Base-by-base conservation (phyloP, 2,113 vertebrate genomes). In the Rhagologus leucostigma region DNA sequence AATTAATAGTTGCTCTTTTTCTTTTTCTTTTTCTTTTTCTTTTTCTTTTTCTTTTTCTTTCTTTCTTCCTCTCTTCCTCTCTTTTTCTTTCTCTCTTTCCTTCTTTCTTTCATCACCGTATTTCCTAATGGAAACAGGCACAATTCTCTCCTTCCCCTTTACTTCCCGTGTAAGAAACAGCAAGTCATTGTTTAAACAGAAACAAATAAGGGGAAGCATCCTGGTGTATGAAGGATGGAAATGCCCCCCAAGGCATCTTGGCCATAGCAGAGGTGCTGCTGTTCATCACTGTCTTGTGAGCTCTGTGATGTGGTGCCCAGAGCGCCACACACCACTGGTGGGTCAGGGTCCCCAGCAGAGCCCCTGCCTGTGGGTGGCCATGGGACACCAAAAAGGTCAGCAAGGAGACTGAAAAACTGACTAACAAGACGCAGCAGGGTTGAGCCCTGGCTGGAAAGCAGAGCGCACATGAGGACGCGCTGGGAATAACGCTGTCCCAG, bases 401-500 rank as follows among this genome's bases (percentile, higher is more conserved):
- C 63, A 47, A 80, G 41, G 26, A 81, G 75, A n/a, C 26, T 26
- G 14, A 49, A 50, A 77, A 50, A 41, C 16, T 20, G 55, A 11
- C 13, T 46, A 37, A n/a, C 3, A 76, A 21, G 59, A 41, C 30
- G 2, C 19, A 76, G 4, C 4, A 29, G 27, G 9, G n/a, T 9
- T 52, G 37, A 49, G 26, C 7, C 24, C 3, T 23, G 17, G 14
- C 35, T 59, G 53, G 37, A 55, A 76, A 49, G 53, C 52, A 49
- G 21, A 65, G 15, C 0, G 0, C 12, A 44, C n/a, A 1, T 23
- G 50, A 41, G 49, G 49, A 16, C 0, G 0, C 32, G 32, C 18
- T 75, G 52, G 69, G 52, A 92, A 39, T 0, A 39, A 41, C 1
- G 0, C 14, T 20, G 44, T 46, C 44, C 57, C 57, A 7, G 62